These are phyloP conservation scores for Phyllostomus hastatus DNA, from an alignment of 2,113 vertebrate genomes.

Conservation along the genomic window DNA sequence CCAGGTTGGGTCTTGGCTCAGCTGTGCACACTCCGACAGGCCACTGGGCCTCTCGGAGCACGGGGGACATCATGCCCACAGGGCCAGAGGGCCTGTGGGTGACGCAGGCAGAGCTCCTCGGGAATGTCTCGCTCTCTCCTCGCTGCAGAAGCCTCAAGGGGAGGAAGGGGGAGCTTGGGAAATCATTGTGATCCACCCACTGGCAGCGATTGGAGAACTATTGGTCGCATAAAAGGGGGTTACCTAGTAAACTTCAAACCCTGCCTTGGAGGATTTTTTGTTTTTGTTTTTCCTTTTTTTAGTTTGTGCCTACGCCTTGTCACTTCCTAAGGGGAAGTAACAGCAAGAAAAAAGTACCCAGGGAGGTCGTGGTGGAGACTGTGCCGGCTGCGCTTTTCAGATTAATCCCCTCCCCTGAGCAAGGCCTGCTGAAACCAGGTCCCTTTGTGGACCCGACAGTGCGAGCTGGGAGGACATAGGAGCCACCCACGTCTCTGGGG, in stretches of 20 bases:
- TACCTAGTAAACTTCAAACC: neutral
- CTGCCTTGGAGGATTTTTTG: neutral
- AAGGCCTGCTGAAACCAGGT: neutral
- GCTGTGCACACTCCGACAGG: fast-evolving
- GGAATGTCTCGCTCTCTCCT: fast-evolving
- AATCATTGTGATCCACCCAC: neutral
- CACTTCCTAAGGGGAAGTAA: neutral
- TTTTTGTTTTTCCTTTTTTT: neutral
- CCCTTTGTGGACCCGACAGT: neutral
- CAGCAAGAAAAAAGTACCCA: neutral
- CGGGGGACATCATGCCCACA: too few species aligned
- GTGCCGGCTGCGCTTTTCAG: neutral
- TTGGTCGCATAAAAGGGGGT: neutral
- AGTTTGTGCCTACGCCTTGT: neutral
- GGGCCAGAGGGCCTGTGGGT: neutral
- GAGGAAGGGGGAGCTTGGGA: neutral
- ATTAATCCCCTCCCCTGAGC: neutral
- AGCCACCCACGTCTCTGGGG: neutral
- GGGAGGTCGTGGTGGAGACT: too few species aligned
- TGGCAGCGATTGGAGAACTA: neutral
- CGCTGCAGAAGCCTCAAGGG: neutral
- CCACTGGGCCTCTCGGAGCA: fast-evolving
- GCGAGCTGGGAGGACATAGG: neutral
- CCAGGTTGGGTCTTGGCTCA: neutral
- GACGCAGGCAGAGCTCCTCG: fast-evolving